These are phyloP conservation scores for Psophia crepitans DNA, from an alignment of 2,113 vertebrate genomes.

Conservation along the genomic window DNA sequence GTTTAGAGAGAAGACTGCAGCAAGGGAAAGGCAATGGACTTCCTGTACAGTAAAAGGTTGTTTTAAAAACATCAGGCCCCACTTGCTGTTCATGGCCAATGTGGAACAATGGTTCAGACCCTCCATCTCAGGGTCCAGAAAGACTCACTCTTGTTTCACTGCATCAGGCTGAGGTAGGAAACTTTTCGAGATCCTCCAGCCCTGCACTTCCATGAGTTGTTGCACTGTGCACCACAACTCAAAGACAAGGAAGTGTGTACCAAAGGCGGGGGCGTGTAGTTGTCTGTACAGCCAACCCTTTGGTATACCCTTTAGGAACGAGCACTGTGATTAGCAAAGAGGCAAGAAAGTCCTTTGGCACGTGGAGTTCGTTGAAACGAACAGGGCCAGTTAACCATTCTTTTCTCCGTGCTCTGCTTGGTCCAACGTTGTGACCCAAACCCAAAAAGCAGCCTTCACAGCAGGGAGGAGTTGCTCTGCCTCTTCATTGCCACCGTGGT, in stretches of 20 bases:
- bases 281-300: background rate
- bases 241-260: background rate
- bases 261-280: fast-evolving
- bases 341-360: background rate
- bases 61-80: background rate
- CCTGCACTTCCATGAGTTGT: background rate
- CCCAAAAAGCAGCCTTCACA: background rate
- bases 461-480: background rate
- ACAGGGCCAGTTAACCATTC: background rate
- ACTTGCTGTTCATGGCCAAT: fast-evolving
- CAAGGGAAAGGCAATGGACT: background rate
- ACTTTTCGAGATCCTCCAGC: background rate
- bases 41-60: background rate
- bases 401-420: background rate
- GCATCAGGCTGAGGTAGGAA: background rate
- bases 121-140: background rate
- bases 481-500: background rate
- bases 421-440: background rate
- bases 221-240: background rate
- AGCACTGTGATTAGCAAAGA: background rate
- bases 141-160: background rate
- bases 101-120: background rate
- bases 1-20: background rate
- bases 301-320: background rate
- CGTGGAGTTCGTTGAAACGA: background rate